Evolutionary conservation across 2,113 vertebrate species (phyloP), one percentile per base, ranked within the genome.

Genomic region (Zeus faber): DNA sequence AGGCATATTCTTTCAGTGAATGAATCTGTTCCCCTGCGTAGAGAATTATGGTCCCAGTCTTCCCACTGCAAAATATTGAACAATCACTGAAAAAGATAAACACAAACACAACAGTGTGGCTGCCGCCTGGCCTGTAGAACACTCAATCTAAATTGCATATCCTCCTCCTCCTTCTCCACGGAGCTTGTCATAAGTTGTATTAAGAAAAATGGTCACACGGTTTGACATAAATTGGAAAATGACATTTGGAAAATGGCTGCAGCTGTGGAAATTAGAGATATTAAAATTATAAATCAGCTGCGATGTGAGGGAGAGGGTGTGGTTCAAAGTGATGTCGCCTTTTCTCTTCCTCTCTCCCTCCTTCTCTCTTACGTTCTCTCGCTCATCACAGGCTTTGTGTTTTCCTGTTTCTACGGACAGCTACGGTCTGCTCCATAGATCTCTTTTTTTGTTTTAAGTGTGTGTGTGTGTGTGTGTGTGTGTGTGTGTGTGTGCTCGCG

Each of bases 251-350:
- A 91, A 89, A 90, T 82, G 85, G 85, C 79, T 65, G 71, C 86
- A 76, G 84, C 86, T 79, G 86, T 91, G 88, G 87, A 93, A 92
- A 93, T 93, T 92, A 93, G 85, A 89, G 89, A 91, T 93, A 93
- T 94, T 93, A 94, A 92, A 93, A 93, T 93, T 90, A 93, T 93
- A 92, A 93, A 93, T 93, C 91, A 93, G 89, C 89, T 89, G 91
- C 90, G 70, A 83, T 85, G 75, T 84, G 72, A 70, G 59, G 54
- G 55, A 11, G 35, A 23, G 31, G 40, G 26, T 5, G 14, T 13
- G n/a, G 6, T 5, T 18, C 39, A 37, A 39, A 74, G 74, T 53
- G 57, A 44, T 43, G 49, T 71, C 65, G 39, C 44, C 58, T 57
- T 72, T 73, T 47, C 49, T 69, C 49, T 53, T 58, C 65, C 46